Evolutionary conservation across 2,888 invertebrate genomes (phyloP).

Genomic region (Drosophila atripex): DNA sequence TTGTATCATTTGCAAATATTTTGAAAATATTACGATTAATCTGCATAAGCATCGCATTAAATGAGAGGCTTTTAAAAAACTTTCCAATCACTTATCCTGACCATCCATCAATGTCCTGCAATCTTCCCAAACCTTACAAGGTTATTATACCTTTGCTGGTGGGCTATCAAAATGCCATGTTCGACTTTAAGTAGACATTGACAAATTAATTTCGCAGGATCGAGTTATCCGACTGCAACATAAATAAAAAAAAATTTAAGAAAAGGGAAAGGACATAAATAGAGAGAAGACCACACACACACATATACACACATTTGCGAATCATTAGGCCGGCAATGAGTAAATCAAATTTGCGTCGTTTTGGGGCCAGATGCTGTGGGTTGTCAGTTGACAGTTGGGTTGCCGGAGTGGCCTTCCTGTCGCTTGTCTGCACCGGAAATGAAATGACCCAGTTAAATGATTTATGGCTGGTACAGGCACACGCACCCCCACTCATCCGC

Average conservation of each 20-base stretch:
- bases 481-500: background rate
- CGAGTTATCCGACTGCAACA: slow-evolving; percentile 17
- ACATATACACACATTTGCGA: slow-evolving; percentile 41
- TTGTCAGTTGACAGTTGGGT: slow-evolving; percentile 65
- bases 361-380: slow-evolving; percentile 41
- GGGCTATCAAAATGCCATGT: slow-evolving; percentile 48
- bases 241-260: slow-evolving; percentile 6
- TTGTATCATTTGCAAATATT: background rate
- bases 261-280: slow-evolving; percentile 5
- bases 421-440: slow-evolving; percentile 72
- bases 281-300: slow-evolving; percentile 17
- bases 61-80: slow-evolving; percentile 3
- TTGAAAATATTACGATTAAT: background rate
- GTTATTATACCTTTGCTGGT: slow-evolving; percentile 16
- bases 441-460: slow-evolving; percentile 81
- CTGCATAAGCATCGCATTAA: background rate
- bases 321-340: slow-evolving; percentile 68
- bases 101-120: slow-evolving; percentile 37
- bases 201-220: slow-evolving; percentile 68
- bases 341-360: slow-evolving; percentile 75
- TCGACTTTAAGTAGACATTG: slow-evolving; percentile 75
- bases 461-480: slow-evolving; percentile 53
- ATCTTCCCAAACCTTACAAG: slow-evolving; percentile 7
- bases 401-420: slow-evolving; percentile 60
- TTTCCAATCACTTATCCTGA: slow-evolving; percentile 8